Conservation (phyloP, 2,113 vertebrate genomes). For the Camelus dromedarius region DNA sequence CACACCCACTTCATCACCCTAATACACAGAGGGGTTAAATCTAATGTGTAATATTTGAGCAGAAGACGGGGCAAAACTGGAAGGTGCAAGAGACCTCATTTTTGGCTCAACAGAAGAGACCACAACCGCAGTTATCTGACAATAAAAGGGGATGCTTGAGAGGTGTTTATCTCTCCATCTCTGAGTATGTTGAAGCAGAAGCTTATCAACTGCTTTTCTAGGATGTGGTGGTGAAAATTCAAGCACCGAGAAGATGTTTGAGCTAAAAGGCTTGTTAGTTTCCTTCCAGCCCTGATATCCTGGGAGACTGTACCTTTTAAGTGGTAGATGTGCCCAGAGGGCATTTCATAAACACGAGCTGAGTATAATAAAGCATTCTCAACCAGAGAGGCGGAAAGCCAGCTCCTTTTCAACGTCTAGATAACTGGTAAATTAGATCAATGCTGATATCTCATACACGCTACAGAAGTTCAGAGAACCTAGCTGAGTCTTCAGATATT, state of each 20-base stretch:
- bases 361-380: constrained; percentile 21
- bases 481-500: constrained; percentile 53
- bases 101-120: background rate
- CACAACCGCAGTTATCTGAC: background rate
- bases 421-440: constrained; percentile 60
- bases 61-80: background rate
- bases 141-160: background rate
- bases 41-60: background rate
- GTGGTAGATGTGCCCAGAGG: background rate
- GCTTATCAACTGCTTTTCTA: background rate
- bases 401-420: background rate
- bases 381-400: background rate
- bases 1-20: fast-evolving
- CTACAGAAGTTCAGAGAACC: background rate
- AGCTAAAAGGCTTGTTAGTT: background rate
- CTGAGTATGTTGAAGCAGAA: background rate
- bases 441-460: background rate
- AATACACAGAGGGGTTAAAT: background rate
- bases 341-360: constrained; percentile 8
- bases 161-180: background rate
- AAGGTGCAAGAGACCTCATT: background rate
- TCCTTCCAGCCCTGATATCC: background rate
- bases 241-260: background rate
- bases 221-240: background rate
- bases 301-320: constrained; percentile 46